Percentiles rank a stretch among this genome's conserved stretches.
phyloP scores from a whole-genome alignment of 2,888 invertebrate species.

The Drosophila imparisetae region DNA sequence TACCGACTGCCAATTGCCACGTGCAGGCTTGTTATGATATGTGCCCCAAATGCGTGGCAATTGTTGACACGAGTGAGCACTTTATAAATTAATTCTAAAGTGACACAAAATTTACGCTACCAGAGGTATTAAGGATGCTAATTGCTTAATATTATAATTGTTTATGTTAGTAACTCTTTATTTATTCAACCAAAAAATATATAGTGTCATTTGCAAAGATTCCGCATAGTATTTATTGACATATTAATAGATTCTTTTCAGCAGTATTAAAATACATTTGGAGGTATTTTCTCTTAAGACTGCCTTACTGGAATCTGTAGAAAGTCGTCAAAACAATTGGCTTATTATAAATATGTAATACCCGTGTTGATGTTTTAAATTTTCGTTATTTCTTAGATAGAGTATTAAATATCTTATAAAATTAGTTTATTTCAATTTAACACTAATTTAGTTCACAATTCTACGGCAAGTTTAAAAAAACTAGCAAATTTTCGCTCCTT shows the following conservation, averaged over 20 bases:
- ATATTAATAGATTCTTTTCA: neutral
- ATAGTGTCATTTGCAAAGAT: neutral
- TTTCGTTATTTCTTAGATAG: too few species aligned
- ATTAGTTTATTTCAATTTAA: neutral
- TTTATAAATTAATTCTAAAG: constrained; percentile 14
- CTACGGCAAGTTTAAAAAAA: constrained; percentile 1
- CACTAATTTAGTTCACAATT: neutral
- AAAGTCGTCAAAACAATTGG: neutral
- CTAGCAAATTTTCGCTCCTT: neutral
- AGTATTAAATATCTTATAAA: neutral
- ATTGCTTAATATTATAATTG: constrained; percentile 32
- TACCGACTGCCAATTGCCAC: constrained; percentile 31
- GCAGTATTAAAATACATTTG: constrained; percentile 2
- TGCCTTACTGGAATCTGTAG: neutral
- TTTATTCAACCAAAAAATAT: neutral
- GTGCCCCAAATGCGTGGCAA: constrained; percentile 44
- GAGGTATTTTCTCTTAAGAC: neutral
- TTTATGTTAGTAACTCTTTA: neutral
- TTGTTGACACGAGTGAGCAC: constrained; percentile 52
- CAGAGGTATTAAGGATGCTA: constrained; percentile 35
- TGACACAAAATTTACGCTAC: constrained; percentile 2
- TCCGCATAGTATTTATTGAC: neutral
- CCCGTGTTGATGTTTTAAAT: neutral
- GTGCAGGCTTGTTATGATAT: constrained; percentile 71
- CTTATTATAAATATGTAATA: neutral